Conservation (phyloP, 2,113 vertebrate genomes). For the Campylorhamphus procurvoides region DNA sequence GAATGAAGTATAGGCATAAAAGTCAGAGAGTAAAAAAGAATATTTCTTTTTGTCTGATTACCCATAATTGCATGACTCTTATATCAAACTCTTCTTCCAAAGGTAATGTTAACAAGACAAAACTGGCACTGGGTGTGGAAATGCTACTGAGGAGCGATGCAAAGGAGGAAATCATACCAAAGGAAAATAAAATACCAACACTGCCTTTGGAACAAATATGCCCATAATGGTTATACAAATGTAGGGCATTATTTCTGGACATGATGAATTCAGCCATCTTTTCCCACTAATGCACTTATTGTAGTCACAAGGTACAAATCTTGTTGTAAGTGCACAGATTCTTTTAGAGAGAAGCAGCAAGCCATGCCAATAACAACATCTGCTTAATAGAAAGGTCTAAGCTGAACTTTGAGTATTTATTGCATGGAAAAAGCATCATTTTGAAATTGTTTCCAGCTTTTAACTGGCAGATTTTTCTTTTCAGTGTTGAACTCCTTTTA, state of each 20-base stretch:
- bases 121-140: background rate
- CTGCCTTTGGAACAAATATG: background rate
- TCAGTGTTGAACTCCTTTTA: conserved; percentile 42
- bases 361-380: conserved; percentile 15
- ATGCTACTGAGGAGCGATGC: background rate
- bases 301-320: background rate
- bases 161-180: background rate
- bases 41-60: background rate
- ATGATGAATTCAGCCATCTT: background rate
- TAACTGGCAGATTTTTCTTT: conserved; percentile 33
- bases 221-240: background rate
- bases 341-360: conserved; percentile 2
- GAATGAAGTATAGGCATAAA: background rate
- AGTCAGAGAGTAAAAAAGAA: background rate
- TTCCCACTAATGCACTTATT: conserved; percentile 4
- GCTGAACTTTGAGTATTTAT: conserved; percentile 40
- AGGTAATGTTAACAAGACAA: background rate
- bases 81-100: background rate
- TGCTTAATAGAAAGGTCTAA: conserved; percentile 46
- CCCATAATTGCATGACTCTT: background rate
- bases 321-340: conserved; percentile 11
- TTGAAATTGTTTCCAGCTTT: conserved; percentile 55
- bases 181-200: background rate
- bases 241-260: background rate
- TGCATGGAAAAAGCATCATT: conserved; percentile 37